Evolutionary conservation across 2,113 vertebrate genomes (phyloP).

Genomic region (Alligator sinensis): DNA sequence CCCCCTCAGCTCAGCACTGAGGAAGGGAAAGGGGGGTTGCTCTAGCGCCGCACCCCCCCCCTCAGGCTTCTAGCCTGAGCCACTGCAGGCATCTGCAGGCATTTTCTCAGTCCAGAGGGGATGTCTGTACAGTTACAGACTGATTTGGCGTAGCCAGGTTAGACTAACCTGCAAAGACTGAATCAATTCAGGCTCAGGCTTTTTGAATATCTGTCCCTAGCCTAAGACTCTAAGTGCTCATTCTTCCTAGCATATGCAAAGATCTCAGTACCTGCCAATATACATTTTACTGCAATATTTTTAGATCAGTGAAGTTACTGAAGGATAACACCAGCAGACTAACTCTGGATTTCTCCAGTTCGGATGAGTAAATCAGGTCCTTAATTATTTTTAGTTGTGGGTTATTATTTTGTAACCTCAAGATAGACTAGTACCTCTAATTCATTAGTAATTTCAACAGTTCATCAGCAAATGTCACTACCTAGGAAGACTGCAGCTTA

Average conservation of each 20-base stretch:
- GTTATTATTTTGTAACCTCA: conserved; percentile 53
- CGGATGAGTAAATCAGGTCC: background rate
- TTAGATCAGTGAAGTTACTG: background rate
- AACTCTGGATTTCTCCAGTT: conserved; percentile 7
- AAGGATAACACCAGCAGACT: background rate
- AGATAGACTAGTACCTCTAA: conserved; percentile 50
- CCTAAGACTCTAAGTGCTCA: background rate
- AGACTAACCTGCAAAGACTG: too few relatives aligned
- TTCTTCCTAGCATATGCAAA: background rate
- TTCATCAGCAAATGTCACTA: conserved; percentile 65
- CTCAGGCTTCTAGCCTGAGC: too few relatives aligned
- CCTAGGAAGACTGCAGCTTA: conserved; percentile 19
- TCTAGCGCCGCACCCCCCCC: too few relatives aligned
- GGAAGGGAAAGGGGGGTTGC: too few relatives aligned
- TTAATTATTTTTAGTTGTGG: conserved; percentile 43
- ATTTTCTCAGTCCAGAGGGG: background rate
- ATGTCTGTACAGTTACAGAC: background rate
- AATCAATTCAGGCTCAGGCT: too few relatives aligned
- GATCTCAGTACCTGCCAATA: background rate
- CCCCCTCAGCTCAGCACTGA: too few relatives aligned
- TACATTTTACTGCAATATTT: background rate
- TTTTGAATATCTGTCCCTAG: too few relatives aligned
- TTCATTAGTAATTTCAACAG: conserved; percentile 63
- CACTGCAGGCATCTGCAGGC: background rate
- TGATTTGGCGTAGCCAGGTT: too few relatives aligned